Evolutionary conservation across 1,140 invertebrate species (phyloP), one percentile per base, ranked within the genome.

Genomic region (Eurytemora carolleeae): DNA sequence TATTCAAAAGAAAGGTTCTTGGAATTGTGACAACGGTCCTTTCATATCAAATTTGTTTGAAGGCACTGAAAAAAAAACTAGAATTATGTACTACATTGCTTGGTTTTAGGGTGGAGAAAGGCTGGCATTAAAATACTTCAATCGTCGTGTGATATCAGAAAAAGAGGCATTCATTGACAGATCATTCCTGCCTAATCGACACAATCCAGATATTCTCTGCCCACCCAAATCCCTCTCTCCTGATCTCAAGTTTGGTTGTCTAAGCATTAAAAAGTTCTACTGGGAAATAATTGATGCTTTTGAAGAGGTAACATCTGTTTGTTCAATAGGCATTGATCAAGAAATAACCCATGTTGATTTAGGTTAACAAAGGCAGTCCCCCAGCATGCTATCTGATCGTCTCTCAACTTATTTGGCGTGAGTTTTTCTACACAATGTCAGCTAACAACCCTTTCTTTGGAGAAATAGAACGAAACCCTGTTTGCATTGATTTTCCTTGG

Each of bases 401-500:
- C 68, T 82, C 82, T 0, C 84, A 85, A 65, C 66, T 86, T 2
- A 73, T 84, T 69, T 85, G 82, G 82, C 71, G 83, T 63, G 84
- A 86, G 68, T 86, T 84, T 70, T 86, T 83, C 67, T 86, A 86
- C 66, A 77, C 76, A 3, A 81, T 78, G 57, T 81, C 77, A 12
- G 75, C 80, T n/a, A 76, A 76, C 0, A 84, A 82, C 59, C 75
- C 79, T 17, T 54, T 64, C 58, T 66, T 55, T 74, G 80, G 82
- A 69, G 77, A 76, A 66, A 85, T 85, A 80, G 68, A 77, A 59
- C 79, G 79, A 0, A 85, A 85, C 72, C 66, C 76, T 12, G 74
- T 84, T 19, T 85, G 83, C 68, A 76, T 79, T 21, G 81, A 85
- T 71, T 80, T 86, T 65, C 80, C 80, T 18, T 85, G 83, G 83